These are phyloP conservation scores for Chelonoidis abingdonii DNA, from an alignment of 2,113 vertebrate genomes.

Conservation along the genomic window DNA sequence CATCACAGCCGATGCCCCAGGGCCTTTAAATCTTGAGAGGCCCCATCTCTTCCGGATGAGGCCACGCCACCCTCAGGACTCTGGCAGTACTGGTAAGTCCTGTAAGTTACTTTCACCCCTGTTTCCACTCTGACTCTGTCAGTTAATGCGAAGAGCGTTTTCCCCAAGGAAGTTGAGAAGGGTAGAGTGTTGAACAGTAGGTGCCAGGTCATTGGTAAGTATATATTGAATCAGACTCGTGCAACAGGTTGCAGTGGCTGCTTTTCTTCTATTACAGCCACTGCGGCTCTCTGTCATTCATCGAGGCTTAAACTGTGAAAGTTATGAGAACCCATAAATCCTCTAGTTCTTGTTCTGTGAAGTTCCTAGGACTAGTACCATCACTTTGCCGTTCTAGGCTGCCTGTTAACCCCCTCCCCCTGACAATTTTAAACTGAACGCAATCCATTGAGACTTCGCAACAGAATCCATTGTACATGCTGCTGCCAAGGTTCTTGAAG, in stretches of 20 bases:
- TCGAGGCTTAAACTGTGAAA: neutral
- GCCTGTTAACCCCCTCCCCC: neutral
- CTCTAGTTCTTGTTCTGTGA: neutral
- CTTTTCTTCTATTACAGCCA: neutral
- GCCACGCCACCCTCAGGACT: too few relatives aligned
- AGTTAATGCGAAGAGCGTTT: neutral
- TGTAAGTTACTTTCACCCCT: too few relatives aligned
- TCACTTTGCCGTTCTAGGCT: neutral
- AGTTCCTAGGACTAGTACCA: neutral
- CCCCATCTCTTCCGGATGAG: too few relatives aligned
- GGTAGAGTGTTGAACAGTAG: neutral
- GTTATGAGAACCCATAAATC: neutral
- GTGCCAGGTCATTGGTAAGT: neutral
- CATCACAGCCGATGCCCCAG: too few relatives aligned
- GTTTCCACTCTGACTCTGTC: too few relatives aligned
- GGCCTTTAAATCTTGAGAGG: too few relatives aligned
- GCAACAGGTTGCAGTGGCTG: neutral
- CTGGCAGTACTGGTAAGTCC: too few relatives aligned
- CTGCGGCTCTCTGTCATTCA: neutral
- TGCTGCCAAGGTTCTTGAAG: neutral
- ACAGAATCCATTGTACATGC: neutral
- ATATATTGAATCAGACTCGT: neutral
- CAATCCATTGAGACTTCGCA: neutral
- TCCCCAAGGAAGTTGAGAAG: neutral
- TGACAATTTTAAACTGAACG: neutral